Base-by-base conservation (phyloP, 2,797 vertebrate genomes). In the Gallinago stenura region DNA sequence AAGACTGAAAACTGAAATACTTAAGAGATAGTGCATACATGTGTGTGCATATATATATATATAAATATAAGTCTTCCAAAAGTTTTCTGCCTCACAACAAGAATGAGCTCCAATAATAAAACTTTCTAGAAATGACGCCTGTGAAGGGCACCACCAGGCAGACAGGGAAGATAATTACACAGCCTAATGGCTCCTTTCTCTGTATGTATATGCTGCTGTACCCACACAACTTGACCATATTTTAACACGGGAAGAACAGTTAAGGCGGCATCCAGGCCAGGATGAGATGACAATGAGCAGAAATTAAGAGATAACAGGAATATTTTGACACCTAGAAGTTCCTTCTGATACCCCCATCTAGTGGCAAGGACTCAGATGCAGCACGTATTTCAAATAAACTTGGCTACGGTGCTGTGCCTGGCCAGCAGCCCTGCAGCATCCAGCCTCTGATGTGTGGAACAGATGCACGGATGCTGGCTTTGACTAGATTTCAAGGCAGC, bases 401-500 rank as follows among this genome's bases (percentile, higher is more conserved):
- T 60, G 66, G 88, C 85, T 14, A 0, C 2, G 2, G 71, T 7
- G 75, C 31, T 2, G 10, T 7, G 37, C 87, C 41, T 6, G 7
- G 78, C 65, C 43, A 24, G 51, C 53, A 94, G 91, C 69, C 53
- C 79, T 17, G 56, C 70, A 82, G 73, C 51, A 83, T 79, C 70
- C 73, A 79, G 58, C 1, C 60, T 81, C 62, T 69, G 83, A 79
- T 1, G 12, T 7, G 37, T 43, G 26, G 7, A 78, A 25, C 89
- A 91, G 89, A 90, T 43, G 80, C 21, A 73, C 2, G 0, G 83
- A 68, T 31, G 80, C 77, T 12, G 70, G n/a, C 45, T 69, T 84
- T 22, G 77, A 88, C 46, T n/a, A 16, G 50, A 62, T 58, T 80
- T 88, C 84, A 75, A 80, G 69, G 69, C 88, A 95, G 41, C 13